Evolutionary conservation across 1,140 invertebrate species (phyloP).

Genomic region (Drosophila miranda): DNA sequence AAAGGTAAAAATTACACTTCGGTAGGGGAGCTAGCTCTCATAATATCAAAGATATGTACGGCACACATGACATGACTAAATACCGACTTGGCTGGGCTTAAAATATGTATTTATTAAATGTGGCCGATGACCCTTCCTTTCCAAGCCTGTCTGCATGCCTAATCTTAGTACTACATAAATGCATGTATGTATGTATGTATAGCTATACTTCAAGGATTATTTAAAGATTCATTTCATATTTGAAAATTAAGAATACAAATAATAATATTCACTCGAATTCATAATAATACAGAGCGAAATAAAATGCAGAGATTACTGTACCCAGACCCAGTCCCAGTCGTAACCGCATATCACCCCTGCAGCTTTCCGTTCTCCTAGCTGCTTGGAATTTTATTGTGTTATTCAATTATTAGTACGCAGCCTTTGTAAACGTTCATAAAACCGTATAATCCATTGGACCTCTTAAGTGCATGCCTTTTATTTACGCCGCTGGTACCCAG

Average conservation of each 20-base stretch:
- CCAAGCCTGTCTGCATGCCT: too few relatives aligned
- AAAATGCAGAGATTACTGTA: constrained; percentile 5
- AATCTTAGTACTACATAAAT: background rate
- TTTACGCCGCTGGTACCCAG: constrained; percentile 62
- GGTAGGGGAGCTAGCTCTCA: too few relatives aligned
- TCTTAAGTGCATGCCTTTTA: constrained; percentile 75
- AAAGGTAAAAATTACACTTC: too few relatives aligned
- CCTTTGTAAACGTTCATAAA: constrained; percentile 67
- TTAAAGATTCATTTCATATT: too few relatives aligned
- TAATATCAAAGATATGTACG: too few relatives aligned
- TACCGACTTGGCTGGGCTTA: too few relatives aligned
- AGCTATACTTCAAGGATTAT: too few relatives aligned
- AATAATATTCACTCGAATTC: constrained; percentile 2
- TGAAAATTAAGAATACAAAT: constrained; percentile 6
- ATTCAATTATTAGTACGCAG: constrained; percentile 71
- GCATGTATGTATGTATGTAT: background rate
- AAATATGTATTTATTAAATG: too few relatives aligned
- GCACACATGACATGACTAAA: too few relatives aligned
- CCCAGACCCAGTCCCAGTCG: background rate
- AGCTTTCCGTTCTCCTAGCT: constrained; percentile 2
- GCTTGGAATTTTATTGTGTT: constrained; percentile 61
- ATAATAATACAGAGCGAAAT: background rate
- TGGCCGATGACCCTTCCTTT: too few relatives aligned
- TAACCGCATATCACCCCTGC: constrained; percentile 18
- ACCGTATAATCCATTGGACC: constrained; percentile 67